Percentiles rank a stretch among this genome's conserved stretches.
Evolutionary conservation across 2,797 vertebrate genomes (phyloP).

Genomic region (Parauchenoglanis punctatus): DNA sequence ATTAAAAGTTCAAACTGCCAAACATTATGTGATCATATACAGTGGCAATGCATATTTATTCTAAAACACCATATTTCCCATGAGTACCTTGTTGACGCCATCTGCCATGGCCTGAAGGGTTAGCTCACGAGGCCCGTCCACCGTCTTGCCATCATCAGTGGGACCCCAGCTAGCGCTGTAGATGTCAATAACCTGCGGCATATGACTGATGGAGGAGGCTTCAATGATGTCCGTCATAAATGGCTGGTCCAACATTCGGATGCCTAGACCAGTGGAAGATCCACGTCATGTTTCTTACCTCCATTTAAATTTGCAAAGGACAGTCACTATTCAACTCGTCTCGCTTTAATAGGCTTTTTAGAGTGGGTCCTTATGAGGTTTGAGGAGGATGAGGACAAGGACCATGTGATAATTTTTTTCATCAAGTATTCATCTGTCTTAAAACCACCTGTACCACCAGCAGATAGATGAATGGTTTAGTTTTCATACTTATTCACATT

Average conservation of each 20-base stretch:
- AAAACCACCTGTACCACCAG: not conserved
- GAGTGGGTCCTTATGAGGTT: not conserved
- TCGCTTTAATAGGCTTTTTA: not conserved
- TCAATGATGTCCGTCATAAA: constrained; percentile 99
- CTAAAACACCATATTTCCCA: constrained; percentile 12
- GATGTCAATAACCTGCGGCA: constrained; percentile 97
- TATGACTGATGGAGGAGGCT: constrained; percentile 97
- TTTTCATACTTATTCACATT: not conserved
- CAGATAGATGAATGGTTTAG: not conserved
- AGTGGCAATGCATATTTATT: not conserved
- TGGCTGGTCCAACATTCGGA: constrained; percentile 97
- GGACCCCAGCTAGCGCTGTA: constrained; percentile 99
- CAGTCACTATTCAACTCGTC: not conserved
- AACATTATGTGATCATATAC: not conserved
- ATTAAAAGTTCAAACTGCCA: not conserved
- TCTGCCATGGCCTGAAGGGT: constrained; percentile 98
- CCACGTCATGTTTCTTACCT: not conserved
- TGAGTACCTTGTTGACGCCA: constrained; percentile 93
- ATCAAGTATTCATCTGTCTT: not conserved
- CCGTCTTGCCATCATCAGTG: constrained; percentile 96
- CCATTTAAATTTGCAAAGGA: not conserved
- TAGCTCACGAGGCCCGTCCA: constrained; percentile 95
- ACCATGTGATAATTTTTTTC: constrained; percentile 1
- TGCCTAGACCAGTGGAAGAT: constrained; percentile 75
- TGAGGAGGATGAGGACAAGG: not conserved